Evolutionary conservation across 2,888 invertebrate species (phyloP).

Genomic region (Toxonevra muliebris): DNA sequence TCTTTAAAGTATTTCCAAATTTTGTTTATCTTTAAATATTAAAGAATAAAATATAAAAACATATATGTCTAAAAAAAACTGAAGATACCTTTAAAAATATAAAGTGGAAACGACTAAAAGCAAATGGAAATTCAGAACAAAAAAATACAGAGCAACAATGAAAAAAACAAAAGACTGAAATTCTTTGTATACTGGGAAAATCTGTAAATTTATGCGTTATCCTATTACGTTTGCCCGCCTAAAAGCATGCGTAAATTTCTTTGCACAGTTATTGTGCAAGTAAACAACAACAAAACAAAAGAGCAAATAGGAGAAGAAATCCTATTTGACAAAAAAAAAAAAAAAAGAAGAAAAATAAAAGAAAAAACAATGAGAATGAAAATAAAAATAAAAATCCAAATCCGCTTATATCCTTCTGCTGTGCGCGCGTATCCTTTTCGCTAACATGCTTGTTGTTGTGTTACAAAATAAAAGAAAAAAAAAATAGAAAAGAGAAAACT

Average conservation of each 20-base stretch:
- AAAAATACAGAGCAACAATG: no score
- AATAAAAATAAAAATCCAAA: conserved; percentile 23
- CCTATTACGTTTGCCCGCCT: conserved; percentile 16
- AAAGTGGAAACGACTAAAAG: no score
- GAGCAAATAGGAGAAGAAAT: neutral
- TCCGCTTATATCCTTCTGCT: conserved; percentile 27
- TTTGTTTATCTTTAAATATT: no score
- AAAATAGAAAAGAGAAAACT: conserved; percentile 11
- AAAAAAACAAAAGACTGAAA: no score
- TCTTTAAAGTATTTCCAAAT: no score
- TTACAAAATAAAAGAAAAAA: neutral
- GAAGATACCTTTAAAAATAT: no score
- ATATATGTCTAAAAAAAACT: no score
- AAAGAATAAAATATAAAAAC: no score
- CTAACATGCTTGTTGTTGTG: neutral
- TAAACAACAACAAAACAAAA: conserved; percentile 4
- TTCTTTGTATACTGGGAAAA: neutral
- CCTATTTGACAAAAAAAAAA: conserved; percentile 9
- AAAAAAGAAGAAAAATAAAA: conserved; percentile 20
- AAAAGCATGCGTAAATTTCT: conserved; percentile 17
- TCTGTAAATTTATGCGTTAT: conserved; percentile 14
- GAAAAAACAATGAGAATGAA: neutral
- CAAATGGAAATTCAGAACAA: no score
- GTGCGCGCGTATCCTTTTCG: conserved; percentile 17
- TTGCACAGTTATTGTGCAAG: neutral